These are phyloP conservation scores for Phalacrocorax carbo DNA, from an alignment of 2,113 vertebrate genomes.

Conservation along the genomic window DNA sequence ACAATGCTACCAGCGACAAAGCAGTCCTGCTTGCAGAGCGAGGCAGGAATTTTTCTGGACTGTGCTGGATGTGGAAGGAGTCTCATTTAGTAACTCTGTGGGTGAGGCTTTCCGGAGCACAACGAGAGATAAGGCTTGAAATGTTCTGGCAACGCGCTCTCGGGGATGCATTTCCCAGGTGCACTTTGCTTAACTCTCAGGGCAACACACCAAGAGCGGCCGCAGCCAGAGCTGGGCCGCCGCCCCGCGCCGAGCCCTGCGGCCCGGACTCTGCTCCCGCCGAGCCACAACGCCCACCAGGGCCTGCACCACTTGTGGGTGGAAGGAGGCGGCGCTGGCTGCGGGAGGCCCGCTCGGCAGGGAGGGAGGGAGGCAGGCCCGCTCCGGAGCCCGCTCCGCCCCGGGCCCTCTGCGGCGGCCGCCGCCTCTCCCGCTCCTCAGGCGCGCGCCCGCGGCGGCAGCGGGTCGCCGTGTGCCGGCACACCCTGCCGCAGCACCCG, in stretches of 20 bases:
- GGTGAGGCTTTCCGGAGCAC: not conserved
- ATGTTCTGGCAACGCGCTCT: fast-evolving
- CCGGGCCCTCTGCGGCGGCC: not conserved
- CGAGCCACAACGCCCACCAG: not conserved
- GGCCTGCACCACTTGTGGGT: not conserved
- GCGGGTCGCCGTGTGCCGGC: too few species aligned
- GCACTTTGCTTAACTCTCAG: fast-evolving
- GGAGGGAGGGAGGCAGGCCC: too few species aligned
- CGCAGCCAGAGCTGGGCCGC: fast-evolving
- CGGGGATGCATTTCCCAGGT: fast-evolving
- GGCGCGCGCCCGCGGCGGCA: too few species aligned
- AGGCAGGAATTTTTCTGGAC: not conserved
- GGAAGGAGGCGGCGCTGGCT: not conserved
- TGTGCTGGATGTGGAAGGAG: not conserved
- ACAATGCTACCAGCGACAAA: not conserved
- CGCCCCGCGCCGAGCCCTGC: not conserved
- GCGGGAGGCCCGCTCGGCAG: too few species aligned
- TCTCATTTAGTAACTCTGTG: not conserved
- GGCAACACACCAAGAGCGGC: not conserved
- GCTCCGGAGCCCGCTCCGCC: not conserved
- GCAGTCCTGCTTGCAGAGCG: not conserved
- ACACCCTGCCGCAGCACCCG: too few species aligned
- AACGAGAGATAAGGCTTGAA: not conserved
- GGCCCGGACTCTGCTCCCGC: not conserved
- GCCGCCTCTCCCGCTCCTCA: too few species aligned